These are phyloP conservation scores for Pelusios castaneus DNA, from an alignment of 2,113 vertebrate species.

Conservation along the genomic window DNA sequence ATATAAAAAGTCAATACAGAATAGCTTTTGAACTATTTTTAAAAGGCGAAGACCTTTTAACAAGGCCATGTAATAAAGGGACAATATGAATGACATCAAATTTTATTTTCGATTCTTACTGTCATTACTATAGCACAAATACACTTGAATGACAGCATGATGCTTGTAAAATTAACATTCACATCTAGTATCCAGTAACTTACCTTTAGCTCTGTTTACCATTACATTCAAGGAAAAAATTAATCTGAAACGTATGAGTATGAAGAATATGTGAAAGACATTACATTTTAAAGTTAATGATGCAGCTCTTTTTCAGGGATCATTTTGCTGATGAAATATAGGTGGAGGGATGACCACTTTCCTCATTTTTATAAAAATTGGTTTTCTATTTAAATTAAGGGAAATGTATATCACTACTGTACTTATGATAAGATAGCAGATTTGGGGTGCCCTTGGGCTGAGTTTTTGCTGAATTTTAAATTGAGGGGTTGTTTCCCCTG, in stretches of 20 bases:
- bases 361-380: neutral
- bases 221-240: neutral
- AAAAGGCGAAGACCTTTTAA: conserved; percentile 39
- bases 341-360: neutral
- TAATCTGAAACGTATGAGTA: neutral
- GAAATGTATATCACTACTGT: neutral
- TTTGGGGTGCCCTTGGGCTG: neutral
- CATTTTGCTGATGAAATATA: neutral
- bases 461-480: neutral
- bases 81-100: conserved; percentile 22
- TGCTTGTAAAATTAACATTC: neutral
- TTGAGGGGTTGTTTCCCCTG: neutral
- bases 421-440: neutral
- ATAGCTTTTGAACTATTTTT: conserved; percentile 12
- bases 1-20: conserved; percentile 14
- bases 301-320: neutral
- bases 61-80: neutral
- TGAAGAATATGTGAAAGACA: neutral
- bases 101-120: neutral
- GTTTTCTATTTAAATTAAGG: neutral
- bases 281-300: neutral
- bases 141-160: conserved; percentile 1
- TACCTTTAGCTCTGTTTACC: conserved; percentile 14
- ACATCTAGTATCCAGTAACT: neutral
- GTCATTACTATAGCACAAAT: conserved; percentile 20